phyloP scores from a whole-genome alignment of 2,797 vertebrate genomes.

The Amblyraja radiata region DNA sequence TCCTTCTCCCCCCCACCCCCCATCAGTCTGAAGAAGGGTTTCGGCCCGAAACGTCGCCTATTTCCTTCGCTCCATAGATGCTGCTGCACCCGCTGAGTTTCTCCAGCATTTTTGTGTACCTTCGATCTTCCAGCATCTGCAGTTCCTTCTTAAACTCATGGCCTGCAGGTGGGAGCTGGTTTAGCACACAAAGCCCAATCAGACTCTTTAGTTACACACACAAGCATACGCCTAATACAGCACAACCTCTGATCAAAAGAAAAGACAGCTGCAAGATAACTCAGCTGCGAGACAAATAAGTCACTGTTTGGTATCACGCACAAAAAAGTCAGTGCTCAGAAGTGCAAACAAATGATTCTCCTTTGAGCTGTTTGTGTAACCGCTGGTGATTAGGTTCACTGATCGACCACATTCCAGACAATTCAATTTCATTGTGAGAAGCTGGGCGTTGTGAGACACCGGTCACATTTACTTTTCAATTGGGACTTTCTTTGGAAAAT shows the following conservation, averaged over 20 bases:
- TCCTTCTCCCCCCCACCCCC: too few relatives aligned
- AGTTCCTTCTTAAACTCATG: background rate
- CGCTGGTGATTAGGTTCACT: conserved; percentile 14
- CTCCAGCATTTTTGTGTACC: too few relatives aligned
- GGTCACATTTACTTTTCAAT: background rate
- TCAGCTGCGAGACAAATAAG: background rate
- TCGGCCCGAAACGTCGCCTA: too few relatives aligned
- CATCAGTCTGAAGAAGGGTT: too few relatives aligned
- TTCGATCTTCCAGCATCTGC: too few relatives aligned
- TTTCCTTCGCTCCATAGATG: too few relatives aligned
- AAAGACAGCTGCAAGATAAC: background rate
- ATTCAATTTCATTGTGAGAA: background rate
- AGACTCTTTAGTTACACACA: background rate
- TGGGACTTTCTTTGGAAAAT: background rate
- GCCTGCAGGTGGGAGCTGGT: background rate
- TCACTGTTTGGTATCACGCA: background rate
- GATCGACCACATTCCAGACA: background rate
- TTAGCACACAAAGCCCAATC: background rate
- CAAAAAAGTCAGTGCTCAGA: background rate
- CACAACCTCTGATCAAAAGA: background rate
- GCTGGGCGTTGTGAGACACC: background rate
- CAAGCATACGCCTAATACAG: background rate
- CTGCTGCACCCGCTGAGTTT: too few relatives aligned
- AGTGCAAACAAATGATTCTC: background rate
- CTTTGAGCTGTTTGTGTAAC: background rate